Base-by-base conservation (phyloP, 2,888 invertebrate species). In the Eudemis profundana region DNA sequence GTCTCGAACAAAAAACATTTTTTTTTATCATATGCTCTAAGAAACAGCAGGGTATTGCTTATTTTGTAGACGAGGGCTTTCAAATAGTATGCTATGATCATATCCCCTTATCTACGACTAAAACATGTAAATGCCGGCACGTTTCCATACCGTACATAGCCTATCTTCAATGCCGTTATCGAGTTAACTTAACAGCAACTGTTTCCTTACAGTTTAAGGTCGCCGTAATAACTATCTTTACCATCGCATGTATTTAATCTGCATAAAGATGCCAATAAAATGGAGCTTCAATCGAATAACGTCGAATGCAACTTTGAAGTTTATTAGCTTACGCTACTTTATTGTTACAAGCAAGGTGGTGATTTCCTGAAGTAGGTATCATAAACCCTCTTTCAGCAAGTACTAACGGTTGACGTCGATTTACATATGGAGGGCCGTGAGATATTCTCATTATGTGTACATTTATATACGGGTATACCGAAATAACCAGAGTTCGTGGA, bases 231-330 rank as follows among this genome's bases (percentile, higher is more conserved):
- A 36, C 46, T 59, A 59, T 29, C 19, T 51, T 61, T 61, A 44
- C 21, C 44, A 33, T 44, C 27, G 46, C 23, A 53, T 36, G 23
- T 40, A 60, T 60, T 38, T 33, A 29, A 62, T 27, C 14, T 54
- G 38, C 62, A 47, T 61, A 53, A 46, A 46, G 44, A 38, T 15
- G n/a, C 10, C 46, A 10, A 38, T 54, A 54, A 54, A 62, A 54
- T 46, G 5, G 4, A 21, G 14, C 42, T 15, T 2, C 19, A n/a
- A 19, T 29, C 4, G 14, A 44, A 29, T 38, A 44, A 44, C 12
- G 29, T 0, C 29, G 23, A 17, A 56, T 42, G n/a, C 19, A 17
- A 2, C 15, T 14, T 17, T 23, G 15, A 23, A 40, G 15, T 40
- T 3, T 54, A 27, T 7, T 3, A 42, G 27, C 12, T 15, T 5